A percentile compares a stretch with the other conserved stretches of the same genome.
Conservation (phyloP, 2,888 invertebrate genomes). For the Pherbina coryleti region DNA sequence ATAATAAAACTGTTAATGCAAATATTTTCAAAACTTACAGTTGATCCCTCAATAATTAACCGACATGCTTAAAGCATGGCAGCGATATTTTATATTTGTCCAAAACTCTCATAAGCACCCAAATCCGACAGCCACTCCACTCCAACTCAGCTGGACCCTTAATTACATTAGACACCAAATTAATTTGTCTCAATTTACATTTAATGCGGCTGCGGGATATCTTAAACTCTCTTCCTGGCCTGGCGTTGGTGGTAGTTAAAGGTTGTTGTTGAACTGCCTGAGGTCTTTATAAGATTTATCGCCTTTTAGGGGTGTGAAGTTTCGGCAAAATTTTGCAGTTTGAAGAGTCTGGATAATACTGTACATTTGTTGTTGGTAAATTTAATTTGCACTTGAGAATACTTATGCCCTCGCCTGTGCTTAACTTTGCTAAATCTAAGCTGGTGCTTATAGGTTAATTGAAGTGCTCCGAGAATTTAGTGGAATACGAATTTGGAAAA, state of each 20-base stretch:
- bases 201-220: background rate
- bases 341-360: background rate
- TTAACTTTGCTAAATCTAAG: no score
- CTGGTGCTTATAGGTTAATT: background rate
- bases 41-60: no score
- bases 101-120: background rate
- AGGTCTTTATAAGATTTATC: background rate
- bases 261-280: background rate
- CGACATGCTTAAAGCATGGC: no score
- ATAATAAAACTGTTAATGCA: no score
- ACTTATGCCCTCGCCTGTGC: no score
- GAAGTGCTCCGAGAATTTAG: background rate
- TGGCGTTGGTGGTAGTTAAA: background rate
- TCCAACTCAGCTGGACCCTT: background rate
- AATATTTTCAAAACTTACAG: no score
- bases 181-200: constrained; percentile 16
- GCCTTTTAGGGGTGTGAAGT: background rate
- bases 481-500: background rate
- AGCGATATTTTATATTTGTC: background rate
- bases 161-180: constrained; percentile 18
- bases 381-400: no score
- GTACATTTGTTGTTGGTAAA: no score
- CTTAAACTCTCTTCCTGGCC: background rate
- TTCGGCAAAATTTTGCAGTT: background rate
- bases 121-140: background rate